phyloP scores from a whole-genome alignment of 2,888 invertebrate genomes.

The Orthosia cruda region DNA sequence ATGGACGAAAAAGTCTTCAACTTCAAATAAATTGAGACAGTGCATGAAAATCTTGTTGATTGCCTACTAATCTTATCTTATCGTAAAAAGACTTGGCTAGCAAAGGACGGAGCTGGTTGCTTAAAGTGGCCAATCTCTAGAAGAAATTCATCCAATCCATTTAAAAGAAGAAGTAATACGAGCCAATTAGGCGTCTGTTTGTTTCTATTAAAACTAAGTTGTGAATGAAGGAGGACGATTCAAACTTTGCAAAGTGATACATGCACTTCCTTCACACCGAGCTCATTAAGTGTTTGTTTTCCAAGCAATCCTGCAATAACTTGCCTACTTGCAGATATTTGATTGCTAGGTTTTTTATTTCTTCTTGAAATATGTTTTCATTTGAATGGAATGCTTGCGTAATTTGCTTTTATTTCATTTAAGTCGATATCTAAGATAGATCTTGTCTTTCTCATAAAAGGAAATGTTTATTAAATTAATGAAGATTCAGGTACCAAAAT shows the following conservation, averaged over 20 bases:
- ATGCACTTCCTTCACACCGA: neutral
- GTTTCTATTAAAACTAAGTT: constrained; percentile 4
- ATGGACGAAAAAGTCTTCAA: neutral
- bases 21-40: neutral
- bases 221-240: neutral
- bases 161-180: neutral
- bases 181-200: neutral
- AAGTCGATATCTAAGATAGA: neutral
- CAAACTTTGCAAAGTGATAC: constrained; percentile 8
- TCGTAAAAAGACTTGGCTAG: too few species aligned
- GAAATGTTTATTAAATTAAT: neutral
- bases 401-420: neutral
- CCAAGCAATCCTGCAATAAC: neutral
- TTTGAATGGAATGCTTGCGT: neutral
- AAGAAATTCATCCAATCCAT: too few species aligned
- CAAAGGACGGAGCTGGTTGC: neutral
- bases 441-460: neutral
- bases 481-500: neutral
- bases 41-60: too few species aligned
- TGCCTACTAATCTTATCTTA: neutral
- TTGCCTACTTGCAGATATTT: neutral
- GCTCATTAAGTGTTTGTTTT: neutral
- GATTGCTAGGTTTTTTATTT: neutral
- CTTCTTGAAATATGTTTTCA: constrained; percentile 2
- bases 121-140: neutral